A percentile compares a stretch with the other conserved stretches of the same genome.
These are phyloP conservation scores for Ceratina calcarata DNA, from an alignment of 1,140 invertebrate genomes.

Conservation along the genomic window DNA sequence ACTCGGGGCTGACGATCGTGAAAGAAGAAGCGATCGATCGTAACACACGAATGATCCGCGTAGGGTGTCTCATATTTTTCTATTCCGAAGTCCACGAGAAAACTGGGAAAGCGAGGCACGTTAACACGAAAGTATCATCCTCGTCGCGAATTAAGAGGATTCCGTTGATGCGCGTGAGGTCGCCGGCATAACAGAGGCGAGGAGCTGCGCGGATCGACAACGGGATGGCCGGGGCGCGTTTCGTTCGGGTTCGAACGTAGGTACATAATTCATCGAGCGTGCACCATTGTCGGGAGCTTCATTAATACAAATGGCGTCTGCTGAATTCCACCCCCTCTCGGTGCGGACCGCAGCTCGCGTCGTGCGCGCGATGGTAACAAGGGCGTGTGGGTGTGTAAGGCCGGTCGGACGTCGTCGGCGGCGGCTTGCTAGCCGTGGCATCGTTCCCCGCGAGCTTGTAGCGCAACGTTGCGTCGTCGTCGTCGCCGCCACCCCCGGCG, in stretches of 20 bases:
- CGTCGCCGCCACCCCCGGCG: conserved; percentile 21
- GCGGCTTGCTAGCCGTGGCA: conserved; percentile 28
- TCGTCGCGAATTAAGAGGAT: not conserved
- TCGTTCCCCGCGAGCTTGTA: conserved; percentile 32
- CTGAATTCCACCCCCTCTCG: conserved; percentile 72
- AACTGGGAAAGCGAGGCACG: not conserved
- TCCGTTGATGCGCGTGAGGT: conserved; percentile 46
- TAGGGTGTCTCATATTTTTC: too few relatives aligned
- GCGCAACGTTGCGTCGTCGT: not conserved
- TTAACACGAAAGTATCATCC: not conserved
- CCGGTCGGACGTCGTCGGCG: conserved; percentile 50
- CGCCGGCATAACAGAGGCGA: conserved; percentile 56
- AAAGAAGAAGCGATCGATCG: too few relatives aligned
- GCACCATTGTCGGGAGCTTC: conserved; percentile 79
- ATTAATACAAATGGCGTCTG: conserved; percentile 82
- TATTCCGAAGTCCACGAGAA: too few relatives aligned
- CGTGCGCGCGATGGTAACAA: conserved; percentile 58
- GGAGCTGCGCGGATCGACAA: conserved; percentile 43
- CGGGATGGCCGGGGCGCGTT: conserved; percentile 49
- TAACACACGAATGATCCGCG: too few relatives aligned
- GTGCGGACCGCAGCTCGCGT: conserved; percentile 43
- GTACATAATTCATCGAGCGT: conserved; percentile 81
- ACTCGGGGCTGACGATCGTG: too few relatives aligned
- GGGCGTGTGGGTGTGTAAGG: conserved; percentile 44
- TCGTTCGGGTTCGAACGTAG: conserved; percentile 77